phyloP scores from a whole-genome alignment of 2,888 invertebrate genomes.

The Schizotus pectinicornis region DNA sequence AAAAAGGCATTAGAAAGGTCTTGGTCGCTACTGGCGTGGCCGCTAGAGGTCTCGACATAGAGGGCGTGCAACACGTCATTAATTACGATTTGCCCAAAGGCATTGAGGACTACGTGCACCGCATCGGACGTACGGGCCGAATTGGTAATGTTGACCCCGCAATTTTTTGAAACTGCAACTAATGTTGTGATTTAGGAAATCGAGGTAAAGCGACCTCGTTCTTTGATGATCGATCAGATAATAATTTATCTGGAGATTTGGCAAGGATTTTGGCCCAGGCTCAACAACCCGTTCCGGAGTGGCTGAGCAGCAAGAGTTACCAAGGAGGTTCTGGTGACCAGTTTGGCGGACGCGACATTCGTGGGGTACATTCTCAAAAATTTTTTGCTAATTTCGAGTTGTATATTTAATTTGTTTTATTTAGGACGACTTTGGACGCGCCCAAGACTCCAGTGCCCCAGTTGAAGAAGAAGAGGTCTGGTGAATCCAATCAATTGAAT shows the following conservation, averaged over 20 bases:
- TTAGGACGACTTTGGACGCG: conserved; percentile 46
- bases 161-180: conserved; percentile 22
- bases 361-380: conserved; percentile 62
- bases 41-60: conserved; percentile 90
- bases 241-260: conserved; percentile 67
- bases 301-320: conserved; percentile 64
- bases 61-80: conserved; percentile 85
- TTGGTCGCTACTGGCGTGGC: conserved; percentile 96
- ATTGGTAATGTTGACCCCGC: too few relatives aligned
- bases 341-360: conserved; percentile 77
- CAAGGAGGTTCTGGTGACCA: conserved; percentile 60
- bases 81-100: conserved; percentile 90
- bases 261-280: conserved; percentile 79
- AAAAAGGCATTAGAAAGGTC: conserved; percentile 74
- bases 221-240: conserved; percentile 70
- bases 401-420: conserved; percentile 29
- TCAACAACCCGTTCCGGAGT: conserved; percentile 79
- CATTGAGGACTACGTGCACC: conserved; percentile 94
- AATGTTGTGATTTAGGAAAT: conserved; percentile 58
- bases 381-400: conserved; percentile 15
- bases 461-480: conserved; percentile 66
- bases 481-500: conserved; percentile 49
- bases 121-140: conserved; percentile 93
- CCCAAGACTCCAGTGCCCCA: conserved; percentile 46
- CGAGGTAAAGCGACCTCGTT: conserved; percentile 87